Percentiles rank a stretch among this genome's conserved stretches.
Evolutionary conservation across 1,140 invertebrate species (phyloP).

Genomic region (Drosophila melanica): DNA sequence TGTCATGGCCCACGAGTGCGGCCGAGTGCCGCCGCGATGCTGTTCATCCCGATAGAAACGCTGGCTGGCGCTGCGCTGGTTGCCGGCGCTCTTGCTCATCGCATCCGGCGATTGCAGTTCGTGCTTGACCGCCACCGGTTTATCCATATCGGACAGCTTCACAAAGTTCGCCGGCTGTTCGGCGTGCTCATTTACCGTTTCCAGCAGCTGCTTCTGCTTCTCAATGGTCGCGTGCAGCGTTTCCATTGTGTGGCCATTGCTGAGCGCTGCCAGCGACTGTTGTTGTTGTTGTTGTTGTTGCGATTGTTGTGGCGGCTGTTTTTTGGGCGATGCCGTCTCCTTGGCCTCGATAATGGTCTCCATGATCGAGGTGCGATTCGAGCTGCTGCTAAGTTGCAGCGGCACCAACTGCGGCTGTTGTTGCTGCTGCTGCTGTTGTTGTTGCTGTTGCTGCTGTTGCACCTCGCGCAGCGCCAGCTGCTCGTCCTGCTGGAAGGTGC

Average conservation of each 20-base stretch:
- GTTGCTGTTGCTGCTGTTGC: constrained; percentile 33
- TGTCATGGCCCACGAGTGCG: constrained; percentile 86
- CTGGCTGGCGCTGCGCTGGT: constrained; percentile 78
- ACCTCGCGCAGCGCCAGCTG: constrained; percentile 65
- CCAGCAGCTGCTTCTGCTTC: constrained; percentile 80
- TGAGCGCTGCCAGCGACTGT: background rate
- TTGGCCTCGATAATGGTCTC: constrained; percentile 83
- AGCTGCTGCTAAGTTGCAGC: constrained; percentile 53
- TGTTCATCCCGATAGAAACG: constrained; percentile 86
- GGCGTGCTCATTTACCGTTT: constrained; percentile 77
- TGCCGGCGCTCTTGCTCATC: constrained; percentile 78
- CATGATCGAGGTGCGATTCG: constrained; percentile 75
- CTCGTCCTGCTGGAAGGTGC: constrained; percentile 83
- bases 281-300: too few relatives aligned
- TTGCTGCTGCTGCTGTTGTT: constrained; percentile 29
- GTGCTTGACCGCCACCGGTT: constrained; percentile 77
- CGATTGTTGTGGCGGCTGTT: constrained; percentile 31
- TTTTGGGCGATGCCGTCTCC: constrained; percentile 81
- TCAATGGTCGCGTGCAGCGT: constrained; percentile 82
- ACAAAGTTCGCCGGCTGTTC: constrained; percentile 84
- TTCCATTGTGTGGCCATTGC: constrained; percentile 78
- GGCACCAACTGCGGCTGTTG: constrained; percentile 21
- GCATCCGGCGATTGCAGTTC: constrained; percentile 76
- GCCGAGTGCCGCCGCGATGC: constrained; percentile 64
- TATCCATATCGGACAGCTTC: constrained; percentile 86